Evolutionary conservation across 1,140 invertebrate species (phyloP).

Genomic region (Mycetomoellerius zeteki): DNA sequence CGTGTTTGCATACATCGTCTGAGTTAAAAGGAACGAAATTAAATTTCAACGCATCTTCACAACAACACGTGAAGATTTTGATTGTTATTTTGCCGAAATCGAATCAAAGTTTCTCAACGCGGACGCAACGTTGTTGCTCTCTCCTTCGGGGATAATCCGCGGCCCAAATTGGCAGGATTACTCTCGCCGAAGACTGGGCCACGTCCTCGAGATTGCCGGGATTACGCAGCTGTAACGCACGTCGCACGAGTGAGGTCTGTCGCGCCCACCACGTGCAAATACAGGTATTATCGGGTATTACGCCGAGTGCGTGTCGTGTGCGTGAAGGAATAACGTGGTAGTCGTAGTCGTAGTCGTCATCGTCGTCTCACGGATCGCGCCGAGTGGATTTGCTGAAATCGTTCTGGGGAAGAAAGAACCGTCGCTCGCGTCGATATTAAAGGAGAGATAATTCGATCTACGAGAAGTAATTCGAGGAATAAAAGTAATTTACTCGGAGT

Average conservation of each 20-base stretch:
- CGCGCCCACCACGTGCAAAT: slow-evolving; percentile 70
- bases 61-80: slow-evolving; percentile 1
- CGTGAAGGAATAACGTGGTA: slow-evolving; percentile 56
- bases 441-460: neutral
- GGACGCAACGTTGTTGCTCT: slow-evolving; percentile 32
- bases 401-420: neutral
- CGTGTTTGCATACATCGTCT: neutral
- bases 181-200: slow-evolving; percentile 74
- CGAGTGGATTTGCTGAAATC: slow-evolving; percentile 43
- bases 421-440: slow-evolving; percentile 5
- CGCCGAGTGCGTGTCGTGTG: slow-evolving; percentile 49
- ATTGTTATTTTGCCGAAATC: slow-evolving; percentile 32
- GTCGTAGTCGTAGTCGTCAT: neutral
- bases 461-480: neutral
- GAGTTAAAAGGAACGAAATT: neutral
- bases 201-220: slow-evolving; percentile 81
- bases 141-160: slow-evolving; percentile 77
- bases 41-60: slow-evolving; percentile 26
- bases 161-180: slow-evolving; percentile 82
- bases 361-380: neutral
- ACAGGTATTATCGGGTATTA: slow-evolving; percentile 79
- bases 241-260: slow-evolving; percentile 51
- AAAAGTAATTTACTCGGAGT: neutral
- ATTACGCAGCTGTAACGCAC: slow-evolving; percentile 78
- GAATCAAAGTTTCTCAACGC: slow-evolving; percentile 64